These are phyloP conservation scores for Gasterosteus nipponicus DNA, from an alignment of 2,113 vertebrate species.

Conservation along the genomic window DNA sequence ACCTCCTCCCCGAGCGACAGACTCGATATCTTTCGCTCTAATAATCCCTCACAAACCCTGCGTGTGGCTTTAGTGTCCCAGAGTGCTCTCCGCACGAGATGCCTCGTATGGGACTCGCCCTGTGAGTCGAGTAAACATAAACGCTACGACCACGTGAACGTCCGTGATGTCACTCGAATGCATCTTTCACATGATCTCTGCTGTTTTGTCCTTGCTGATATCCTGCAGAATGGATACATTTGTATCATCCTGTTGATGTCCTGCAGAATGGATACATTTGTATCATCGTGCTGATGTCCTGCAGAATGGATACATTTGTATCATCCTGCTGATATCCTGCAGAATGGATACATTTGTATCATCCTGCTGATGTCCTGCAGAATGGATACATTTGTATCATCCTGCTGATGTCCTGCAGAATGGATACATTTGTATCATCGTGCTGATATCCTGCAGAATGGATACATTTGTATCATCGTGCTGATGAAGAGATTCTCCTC, in stretches of 20 bases:
- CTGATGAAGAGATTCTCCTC: constrained; percentile 20
- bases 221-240: no score
- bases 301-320: no score
- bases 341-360: no score
- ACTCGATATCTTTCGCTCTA: constrained; percentile 80
- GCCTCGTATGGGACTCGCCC: constrained; percentile 27
- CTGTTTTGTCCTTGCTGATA: no score
- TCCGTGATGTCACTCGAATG: neutral
- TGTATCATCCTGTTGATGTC: no score
- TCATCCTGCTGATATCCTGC: no score
- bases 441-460: neutral
- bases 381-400: no score
- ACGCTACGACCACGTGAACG: neutral
- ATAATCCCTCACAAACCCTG: constrained; percentile 79
- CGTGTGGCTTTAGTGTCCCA: constrained; percentile 71
- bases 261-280: no score
- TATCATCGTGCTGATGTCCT: no score
- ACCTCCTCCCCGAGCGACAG: constrained; percentile 73
- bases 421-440: no score
- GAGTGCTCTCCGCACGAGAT: constrained; percentile 69
- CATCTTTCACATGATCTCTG: neutral
- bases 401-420: no score
- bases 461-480: constrained; percentile 17
- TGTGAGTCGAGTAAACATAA: constrained; percentile 31
- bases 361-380: no score